These are phyloP conservation scores for Polylopha cassiicola DNA, from an alignment of 2,888 invertebrate genomes.

Conservation along the genomic window DNA sequence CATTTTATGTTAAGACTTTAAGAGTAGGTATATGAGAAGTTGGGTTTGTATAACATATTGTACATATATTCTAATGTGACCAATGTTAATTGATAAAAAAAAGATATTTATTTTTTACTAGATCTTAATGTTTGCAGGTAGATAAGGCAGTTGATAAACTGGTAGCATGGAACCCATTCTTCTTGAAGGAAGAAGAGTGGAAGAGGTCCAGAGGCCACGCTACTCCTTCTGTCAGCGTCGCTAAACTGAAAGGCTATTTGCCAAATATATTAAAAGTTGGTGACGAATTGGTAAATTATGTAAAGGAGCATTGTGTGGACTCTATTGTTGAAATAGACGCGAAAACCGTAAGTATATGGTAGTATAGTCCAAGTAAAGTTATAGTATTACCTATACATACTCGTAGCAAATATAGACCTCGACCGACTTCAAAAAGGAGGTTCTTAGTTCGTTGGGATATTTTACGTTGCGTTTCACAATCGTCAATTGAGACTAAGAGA, in stretches of 20 bases:
- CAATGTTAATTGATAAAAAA: background rate
- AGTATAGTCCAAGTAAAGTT: no score
- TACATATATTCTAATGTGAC: no score
- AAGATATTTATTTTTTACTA: no score
- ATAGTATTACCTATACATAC: no score
- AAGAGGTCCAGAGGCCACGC: conserved; percentile 30
- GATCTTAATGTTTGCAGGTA: conserved; percentile 9
- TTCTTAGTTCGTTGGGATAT: no score
- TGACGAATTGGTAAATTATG: conserved; percentile 20
- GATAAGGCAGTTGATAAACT: conserved; percentile 29
- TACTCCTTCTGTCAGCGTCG: conserved; percentile 29
- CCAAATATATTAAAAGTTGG: conserved; percentile 20
- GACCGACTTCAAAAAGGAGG: no score
- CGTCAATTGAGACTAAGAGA: no score
- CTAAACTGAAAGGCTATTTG: conserved; percentile 24
- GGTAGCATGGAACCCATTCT: conserved; percentile 35
- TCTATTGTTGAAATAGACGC: conserved; percentile 9
- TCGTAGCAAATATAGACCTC: no score
- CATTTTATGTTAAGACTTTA: no score
- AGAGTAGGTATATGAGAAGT: no score
- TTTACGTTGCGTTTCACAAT: no score
- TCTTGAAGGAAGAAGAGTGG: conserved; percentile 34
- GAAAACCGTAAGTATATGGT: conserved; percentile 17
- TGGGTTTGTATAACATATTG: no score
- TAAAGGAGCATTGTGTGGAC: conserved; percentile 1